Conservation (phyloP, 2,888 invertebrate species). For the Oscheius sp. region DNA sequence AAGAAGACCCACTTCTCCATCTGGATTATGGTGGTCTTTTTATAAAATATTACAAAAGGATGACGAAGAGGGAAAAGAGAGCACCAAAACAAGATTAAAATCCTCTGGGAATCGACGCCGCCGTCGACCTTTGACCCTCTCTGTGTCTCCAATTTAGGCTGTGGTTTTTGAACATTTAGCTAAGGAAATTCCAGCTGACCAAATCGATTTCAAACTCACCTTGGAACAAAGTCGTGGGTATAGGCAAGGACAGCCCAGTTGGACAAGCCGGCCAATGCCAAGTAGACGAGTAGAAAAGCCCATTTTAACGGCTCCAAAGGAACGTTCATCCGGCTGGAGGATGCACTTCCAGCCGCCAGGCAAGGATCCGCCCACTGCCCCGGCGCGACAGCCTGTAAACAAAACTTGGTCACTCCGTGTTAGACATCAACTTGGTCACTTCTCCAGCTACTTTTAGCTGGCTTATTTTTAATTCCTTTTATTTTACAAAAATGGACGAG, state of each 20-base stretch:
- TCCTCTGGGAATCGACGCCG: neutral
- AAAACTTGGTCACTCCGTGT: neutral
- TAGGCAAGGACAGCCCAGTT: constrained; percentile 72
- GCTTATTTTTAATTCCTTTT: too few relatives aligned
- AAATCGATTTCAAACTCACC: constrained; percentile 48
- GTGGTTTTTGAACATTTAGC: too few relatives aligned
- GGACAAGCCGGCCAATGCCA: constrained; percentile 63
- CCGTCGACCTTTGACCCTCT: neutral
- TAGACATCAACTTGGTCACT: too few relatives aligned
- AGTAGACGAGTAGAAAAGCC: constrained; percentile 58
- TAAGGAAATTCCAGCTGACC: neutral
- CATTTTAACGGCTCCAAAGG: constrained; percentile 51
- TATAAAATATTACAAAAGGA: too few relatives aligned
- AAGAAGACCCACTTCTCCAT: too few relatives aligned
- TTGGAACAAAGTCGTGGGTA: constrained; percentile 71
- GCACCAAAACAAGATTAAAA: too few relatives aligned
- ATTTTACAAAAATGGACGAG: too few relatives aligned
- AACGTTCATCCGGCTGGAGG: constrained; percentile 34
- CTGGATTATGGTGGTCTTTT: too few relatives aligned
- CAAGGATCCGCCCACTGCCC: constrained; percentile 24
- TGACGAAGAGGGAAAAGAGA: too few relatives aligned
- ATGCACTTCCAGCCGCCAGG: constrained; percentile 9
- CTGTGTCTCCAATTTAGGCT: neutral
- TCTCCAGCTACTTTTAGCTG: too few relatives aligned
- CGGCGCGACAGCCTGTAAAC: constrained; percentile 27